A percentile compares a stretch with the other conserved stretches of the same genome.
Evolutionary conservation across 1,140 invertebrate genomes (phyloP).

Genomic region (Drosophila arizonae): DNA sequence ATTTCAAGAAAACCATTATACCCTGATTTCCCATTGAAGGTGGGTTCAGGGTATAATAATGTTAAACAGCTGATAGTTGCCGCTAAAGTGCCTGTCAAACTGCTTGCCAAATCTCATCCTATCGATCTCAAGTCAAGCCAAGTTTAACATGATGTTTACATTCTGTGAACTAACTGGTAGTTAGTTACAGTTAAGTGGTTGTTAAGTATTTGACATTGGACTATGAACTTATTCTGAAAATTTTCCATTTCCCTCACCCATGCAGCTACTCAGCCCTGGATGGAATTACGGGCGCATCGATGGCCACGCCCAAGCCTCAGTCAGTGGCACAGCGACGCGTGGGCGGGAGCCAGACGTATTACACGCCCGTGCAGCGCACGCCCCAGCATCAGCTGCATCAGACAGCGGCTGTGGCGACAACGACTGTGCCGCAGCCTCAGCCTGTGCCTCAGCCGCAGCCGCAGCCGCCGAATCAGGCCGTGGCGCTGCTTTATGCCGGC

Average conservation of each 20-base stretch:
- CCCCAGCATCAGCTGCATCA: slow-evolving; percentile 69
- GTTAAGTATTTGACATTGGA: too few relatives aligned
- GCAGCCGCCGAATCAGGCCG: slow-evolving; percentile 80
- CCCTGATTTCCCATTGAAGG: too few relatives aligned
- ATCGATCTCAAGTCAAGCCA: too few relatives aligned
- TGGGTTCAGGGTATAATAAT: too few relatives aligned
- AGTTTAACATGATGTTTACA: too few relatives aligned
- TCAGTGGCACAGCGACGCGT: slow-evolving; percentile 54
- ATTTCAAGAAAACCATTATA: too few relatives aligned
- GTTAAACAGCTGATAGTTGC: too few relatives aligned
- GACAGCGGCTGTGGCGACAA: slow-evolving; percentile 51
- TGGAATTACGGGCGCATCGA: neutral
- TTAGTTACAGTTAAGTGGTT: too few relatives aligned
- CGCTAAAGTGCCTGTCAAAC: too few relatives aligned
- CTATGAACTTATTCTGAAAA: too few relatives aligned
- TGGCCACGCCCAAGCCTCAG: slow-evolving; percentile 44
- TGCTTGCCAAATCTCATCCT: too few relatives aligned
- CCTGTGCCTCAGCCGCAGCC: slow-evolving; percentile 64
- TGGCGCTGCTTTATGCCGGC: slow-evolving; percentile 66
- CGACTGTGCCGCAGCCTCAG: slow-evolving; percentile 44
- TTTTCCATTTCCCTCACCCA: neutral
- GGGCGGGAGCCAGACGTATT: slow-evolving; percentile 64
- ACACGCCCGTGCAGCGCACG: slow-evolving; percentile 66
- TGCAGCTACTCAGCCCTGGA: slow-evolving; percentile 35
- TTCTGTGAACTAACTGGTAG: too few relatives aligned